Base-by-base conservation (phyloP, 1,140 invertebrate species). In the Ceratitis capitata region DNA sequence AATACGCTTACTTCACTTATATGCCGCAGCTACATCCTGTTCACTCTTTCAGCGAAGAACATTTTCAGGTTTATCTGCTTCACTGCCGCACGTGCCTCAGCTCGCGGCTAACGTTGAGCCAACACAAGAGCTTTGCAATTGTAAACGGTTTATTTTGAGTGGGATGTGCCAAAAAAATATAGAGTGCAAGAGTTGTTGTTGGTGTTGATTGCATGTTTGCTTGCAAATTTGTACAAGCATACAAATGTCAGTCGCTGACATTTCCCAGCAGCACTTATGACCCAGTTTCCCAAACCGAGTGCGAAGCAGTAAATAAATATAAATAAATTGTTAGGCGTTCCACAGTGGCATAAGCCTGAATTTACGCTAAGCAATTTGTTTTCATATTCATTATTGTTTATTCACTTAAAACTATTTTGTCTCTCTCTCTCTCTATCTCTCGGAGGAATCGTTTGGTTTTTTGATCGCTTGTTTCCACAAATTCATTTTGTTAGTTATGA, bases 141-240 rank as follows among this genome's bases (percentile, higher is more conserved):
- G 39, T 42, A 45, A 78, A 45, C 69, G 39, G 69, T 47, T 78
- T n/a, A 78, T 78, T 78, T 78, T 45, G n/a, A 78, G 69, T 78
- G 69, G 69, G 69, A 45, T 35, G n/a, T 19, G n/a, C 19, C 39
- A 45, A 78, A 78, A 10, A 61, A n/a, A n/a, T n/a, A n/a, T n/a
- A n/a, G n/a, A 19, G 51, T 78, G 69, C 19, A 56, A 29, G 2
- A 45, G 69, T 39, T 78, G 69, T 23, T 78, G 39, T 78, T 35
- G n/a, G 19, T 1, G 69, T n/a, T 78, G 10, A 78, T 47, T 56
- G 1, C 51, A 56, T n/a, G 10, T 3, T 9, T 56, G 19, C 23
- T n/a, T 56, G 51, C 5, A n/a, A 3, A 56, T 56, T 56, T 56
- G 9, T 56, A n/a, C 19, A 56, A 56, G 51, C 19, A 56, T 56